These are phyloP conservation scores for Gobius niger DNA, from an alignment of 2,113 vertebrate species.

Conservation along the genomic window DNA sequence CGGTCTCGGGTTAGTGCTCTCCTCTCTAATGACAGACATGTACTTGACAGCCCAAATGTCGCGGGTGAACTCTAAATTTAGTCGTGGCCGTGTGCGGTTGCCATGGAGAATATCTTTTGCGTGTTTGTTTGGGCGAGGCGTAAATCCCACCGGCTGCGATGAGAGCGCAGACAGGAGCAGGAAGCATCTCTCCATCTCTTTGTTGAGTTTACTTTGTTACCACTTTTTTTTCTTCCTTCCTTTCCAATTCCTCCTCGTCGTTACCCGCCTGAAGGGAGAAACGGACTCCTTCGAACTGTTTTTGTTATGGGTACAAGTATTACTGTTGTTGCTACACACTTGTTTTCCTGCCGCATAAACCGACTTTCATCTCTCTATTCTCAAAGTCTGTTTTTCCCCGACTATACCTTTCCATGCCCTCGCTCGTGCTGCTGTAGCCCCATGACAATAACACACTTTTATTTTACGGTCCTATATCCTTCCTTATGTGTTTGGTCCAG, in stretches of 20 bases:
- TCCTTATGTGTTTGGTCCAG: too few relatives aligned
- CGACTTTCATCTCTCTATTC: not conserved
- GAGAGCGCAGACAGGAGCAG: constrained; percentile 53
- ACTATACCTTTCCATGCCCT: not conserved
- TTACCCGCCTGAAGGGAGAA: constrained; percentile 32
- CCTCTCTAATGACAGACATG: constrained; percentile 6
- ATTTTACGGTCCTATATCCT: not conserved
- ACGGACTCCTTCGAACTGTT: constrained; percentile 25
- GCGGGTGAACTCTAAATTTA: constrained; percentile 56
- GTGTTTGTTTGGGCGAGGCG: constrained; percentile 51
- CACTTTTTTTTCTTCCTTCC: constrained; percentile 29
- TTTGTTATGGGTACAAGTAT: constrained; percentile 9
- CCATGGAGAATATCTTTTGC: constrained; percentile 69
- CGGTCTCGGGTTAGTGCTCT: not conserved
- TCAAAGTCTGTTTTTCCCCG: not conserved
- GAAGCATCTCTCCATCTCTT: constrained; percentile 57
- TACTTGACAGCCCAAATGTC: constrained; percentile 60
- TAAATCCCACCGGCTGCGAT: constrained; percentile 55
- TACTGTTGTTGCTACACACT: not conserved
- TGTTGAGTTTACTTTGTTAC: constrained; percentile 45
- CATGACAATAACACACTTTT: not conserved
- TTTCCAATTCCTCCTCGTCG: constrained; percentile 30
- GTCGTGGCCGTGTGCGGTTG: constrained; percentile 54
- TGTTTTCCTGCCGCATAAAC: constrained; percentile 26
- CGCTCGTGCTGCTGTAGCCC: not conserved